Conservation (phyloP, 2,113 vertebrate genomes). For the Recurvirostra avosetta region DNA sequence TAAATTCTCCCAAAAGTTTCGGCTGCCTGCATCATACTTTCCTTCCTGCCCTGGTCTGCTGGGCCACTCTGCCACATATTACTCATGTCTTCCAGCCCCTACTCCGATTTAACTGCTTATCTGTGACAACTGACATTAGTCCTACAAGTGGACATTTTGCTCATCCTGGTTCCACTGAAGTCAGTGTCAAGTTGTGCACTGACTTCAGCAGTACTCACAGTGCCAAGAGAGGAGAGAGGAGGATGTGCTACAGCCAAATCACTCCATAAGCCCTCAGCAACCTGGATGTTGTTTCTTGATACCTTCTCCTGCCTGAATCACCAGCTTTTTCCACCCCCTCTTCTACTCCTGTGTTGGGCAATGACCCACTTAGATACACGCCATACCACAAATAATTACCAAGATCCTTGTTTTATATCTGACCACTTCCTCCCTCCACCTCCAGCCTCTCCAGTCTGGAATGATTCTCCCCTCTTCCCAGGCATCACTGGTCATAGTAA, state of each 20-base stretch:
- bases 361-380: slow-evolving; percentile 2
- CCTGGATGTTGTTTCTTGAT: not conserved
- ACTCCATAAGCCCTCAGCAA: not conserved
- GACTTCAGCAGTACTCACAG: not conserved
- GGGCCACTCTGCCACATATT: not conserved
- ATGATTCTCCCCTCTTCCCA: not conserved
- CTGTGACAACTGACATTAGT: not conserved
- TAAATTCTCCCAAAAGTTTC: slow-evolving; percentile 54
- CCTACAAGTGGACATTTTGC: rapidly evolving
- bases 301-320: slow-evolving; percentile 11
- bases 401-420: not conserved
- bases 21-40: not conserved
- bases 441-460: not conserved
- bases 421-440: slow-evolving; percentile 39
- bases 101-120: not conserved
- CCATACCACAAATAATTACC: slow-evolving; percentile 34
- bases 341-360: not conserved
- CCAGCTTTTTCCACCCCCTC: slow-evolving; percentile 13
- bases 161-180: not conserved
- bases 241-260: not conserved
- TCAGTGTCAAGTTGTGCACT: not conserved
- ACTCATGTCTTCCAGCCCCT: not conserved
- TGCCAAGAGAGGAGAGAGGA: not conserved
- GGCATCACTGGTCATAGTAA: not conserved
- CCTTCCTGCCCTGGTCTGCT: not conserved